Percentiles rank a stretch among this genome's conserved stretches.
Evolutionary conservation across 2,888 invertebrate genomes (phyloP).

Genomic region (Halocaridina rubra): DNA sequence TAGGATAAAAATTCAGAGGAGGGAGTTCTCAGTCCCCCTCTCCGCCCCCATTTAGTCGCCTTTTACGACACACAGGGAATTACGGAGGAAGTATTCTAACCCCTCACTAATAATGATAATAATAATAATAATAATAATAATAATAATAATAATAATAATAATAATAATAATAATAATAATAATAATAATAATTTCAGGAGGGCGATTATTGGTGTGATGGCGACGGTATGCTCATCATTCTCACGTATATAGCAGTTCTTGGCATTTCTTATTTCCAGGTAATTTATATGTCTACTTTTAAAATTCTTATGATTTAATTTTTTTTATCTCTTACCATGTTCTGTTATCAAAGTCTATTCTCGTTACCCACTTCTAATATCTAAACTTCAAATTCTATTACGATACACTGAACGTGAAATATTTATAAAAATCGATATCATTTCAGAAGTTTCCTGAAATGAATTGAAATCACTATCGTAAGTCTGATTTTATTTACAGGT

Average conservation of each 20-base stretch:
- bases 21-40: not conserved
- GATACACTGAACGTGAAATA: no score
- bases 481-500: not conserved
- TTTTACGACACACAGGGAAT: not conserved
- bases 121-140: not conserved
- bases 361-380: no score
- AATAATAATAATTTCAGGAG: not conserved
- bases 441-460: no score
- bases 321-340: no score
- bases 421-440: no score
- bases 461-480: not conserved
- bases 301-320: no score
- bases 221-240: conserved; percentile 78
- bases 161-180: not conserved
- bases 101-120: not conserved
- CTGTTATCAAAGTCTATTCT: no score
- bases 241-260: conserved; percentile 75
- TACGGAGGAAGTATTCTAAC: not conserved
- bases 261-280: conserved; percentile 76
- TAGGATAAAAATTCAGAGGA: no score
- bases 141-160: not conserved
- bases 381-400: no score
- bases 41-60: not conserved
- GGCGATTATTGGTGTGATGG: conserved; percentile 74
- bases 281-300: no score